phyloP scores from a whole-genome alignment of 2,888 invertebrate genomes.

The Drosophila nr. fundita region DNA sequence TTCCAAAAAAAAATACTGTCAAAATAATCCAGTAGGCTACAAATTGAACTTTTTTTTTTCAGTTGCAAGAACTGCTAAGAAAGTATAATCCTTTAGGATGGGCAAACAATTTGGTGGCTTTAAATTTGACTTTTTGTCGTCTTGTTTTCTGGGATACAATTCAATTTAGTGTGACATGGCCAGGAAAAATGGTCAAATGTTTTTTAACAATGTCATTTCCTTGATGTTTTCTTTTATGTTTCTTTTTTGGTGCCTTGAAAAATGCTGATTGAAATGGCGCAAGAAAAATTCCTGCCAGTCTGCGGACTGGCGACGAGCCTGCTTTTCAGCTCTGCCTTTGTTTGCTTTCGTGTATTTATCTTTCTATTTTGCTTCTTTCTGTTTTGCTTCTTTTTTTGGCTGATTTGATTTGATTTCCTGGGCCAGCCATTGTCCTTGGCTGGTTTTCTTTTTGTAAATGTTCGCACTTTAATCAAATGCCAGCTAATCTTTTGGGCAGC shows the following conservation, averaged over 20 bases:
- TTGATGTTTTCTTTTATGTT: constrained; percentile 67
- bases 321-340: constrained; percentile 51
- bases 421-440: constrained; percentile 50
- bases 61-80: neutral
- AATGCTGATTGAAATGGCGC: constrained; percentile 75
- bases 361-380: constrained; percentile 40
- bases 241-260: constrained; percentile 44
- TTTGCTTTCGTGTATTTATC: constrained; percentile 54
- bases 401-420: constrained; percentile 71
- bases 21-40: neutral
- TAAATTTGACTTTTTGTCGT: constrained; percentile 31
- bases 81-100: constrained; percentile 1
- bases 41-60: neutral
- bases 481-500: constrained; percentile 72
- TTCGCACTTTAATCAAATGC: constrained; percentile 79
- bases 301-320: constrained; percentile 13
- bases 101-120: constrained; percentile 9
- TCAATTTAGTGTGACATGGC: constrained; percentile 72
- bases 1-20: neutral
- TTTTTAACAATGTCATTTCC: constrained; percentile 76
- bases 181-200: constrained; percentile 78
- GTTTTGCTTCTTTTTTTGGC: constrained; percentile 31
- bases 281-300: constrained; percentile 18
- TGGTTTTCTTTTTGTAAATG: constrained; percentile 48
- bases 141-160: constrained; percentile 49